A percentile compares a stretch with the other conserved stretches of the same genome.
phyloP scores from a whole-genome alignment of 2,888 invertebrate species.

The Athalia circularis region DNA sequence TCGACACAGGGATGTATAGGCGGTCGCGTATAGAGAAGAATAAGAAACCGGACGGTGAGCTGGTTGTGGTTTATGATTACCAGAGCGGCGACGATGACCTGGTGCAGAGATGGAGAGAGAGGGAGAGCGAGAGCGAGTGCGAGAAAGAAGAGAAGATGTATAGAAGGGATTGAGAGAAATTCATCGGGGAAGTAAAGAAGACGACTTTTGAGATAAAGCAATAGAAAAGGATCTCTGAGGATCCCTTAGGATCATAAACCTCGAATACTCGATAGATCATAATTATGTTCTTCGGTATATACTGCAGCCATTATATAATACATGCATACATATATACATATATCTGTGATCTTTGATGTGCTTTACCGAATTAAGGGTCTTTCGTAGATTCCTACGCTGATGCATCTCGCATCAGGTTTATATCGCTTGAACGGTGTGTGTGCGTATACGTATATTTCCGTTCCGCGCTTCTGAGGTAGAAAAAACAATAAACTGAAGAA shows the following conservation, averaged over 20 bases:
- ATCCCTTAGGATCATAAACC: slow-evolving; percentile 35
- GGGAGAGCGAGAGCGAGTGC: background rate
- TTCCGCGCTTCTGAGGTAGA: slow-evolving; percentile 3
- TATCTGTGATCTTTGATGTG: slow-evolving; percentile 7
- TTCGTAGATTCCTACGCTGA: background rate
- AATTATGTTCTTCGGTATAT: slow-evolving; percentile 37
- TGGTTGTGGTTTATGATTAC: slow-evolving; percentile 26
- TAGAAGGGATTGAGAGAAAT: background rate
- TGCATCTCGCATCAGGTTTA: background rate
- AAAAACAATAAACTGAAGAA: slow-evolving; percentile 31
- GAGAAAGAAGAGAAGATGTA: background rate
- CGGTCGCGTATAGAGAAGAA: background rate
- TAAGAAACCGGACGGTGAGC: background rate
- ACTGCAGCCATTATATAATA: background rate
- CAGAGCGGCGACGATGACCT: background rate
- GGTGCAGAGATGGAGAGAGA: no score
- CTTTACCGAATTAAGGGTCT: background rate
- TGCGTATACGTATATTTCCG: background rate
- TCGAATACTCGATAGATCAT: slow-evolving; percentile 47
- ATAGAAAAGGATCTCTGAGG: slow-evolving; percentile 22
- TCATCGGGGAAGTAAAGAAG: background rate
- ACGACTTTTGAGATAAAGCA: slow-evolving; percentile 25
- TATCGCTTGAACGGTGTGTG: background rate
- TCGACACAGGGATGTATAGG: no score
- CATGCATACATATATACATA: slow-evolving; percentile 2